These are phyloP conservation scores for Dinothrombium tinctorium DNA, from an alignment of 1,140 invertebrate genomes.

Conservation along the genomic window DNA sequence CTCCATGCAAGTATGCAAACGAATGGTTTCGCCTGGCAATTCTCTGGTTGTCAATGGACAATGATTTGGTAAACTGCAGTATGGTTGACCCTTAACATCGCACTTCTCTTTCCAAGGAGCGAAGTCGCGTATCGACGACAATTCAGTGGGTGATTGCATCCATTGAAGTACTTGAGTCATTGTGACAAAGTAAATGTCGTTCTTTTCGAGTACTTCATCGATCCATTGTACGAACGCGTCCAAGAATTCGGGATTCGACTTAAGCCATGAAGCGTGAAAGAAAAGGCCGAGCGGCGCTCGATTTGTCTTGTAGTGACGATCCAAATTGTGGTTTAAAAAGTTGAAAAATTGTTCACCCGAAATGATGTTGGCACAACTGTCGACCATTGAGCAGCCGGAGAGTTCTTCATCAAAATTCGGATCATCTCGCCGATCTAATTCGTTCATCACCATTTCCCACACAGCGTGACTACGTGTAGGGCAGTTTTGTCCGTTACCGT, in stretches of 20 bases:
- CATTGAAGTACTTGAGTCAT: conserved; percentile 91
- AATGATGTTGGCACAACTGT: conserved; percentile 79
- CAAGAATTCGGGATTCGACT: conserved; percentile 75
- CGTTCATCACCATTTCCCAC: conserved; percentile 97
- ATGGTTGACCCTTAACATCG: conserved; percentile 73
- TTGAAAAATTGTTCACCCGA: conserved; percentile 83
- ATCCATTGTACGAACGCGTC: conserved; percentile 85
- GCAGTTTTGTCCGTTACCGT: conserved; percentile 68
- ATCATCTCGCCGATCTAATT: conserved; percentile 71
- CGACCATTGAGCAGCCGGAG: conserved; percentile 83
- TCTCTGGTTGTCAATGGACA: conserved; percentile 69
- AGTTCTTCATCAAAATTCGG: conserved; percentile 70
- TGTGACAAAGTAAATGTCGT: conserved; percentile 89
- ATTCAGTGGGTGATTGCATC: conserved; percentile 85
- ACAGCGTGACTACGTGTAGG: conserved; percentile 68
- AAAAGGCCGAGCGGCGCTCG: conserved; percentile 74
- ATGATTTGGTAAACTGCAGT: conserved; percentile 69
- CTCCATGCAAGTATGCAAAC: conserved; percentile 81
- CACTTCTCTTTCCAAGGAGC: conserved; percentile 87
- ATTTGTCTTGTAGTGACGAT: conserved; percentile 80
- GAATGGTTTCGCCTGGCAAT: conserved; percentile 66
- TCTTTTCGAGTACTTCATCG: conserved; percentile 60
- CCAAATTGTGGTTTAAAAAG: conserved; percentile 85
- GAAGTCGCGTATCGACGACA: conserved; percentile 63
- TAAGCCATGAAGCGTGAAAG: conserved; percentile 87